Conservation (phyloP, 1,140 invertebrate genomes). For the Diabrotica undecimpunctata region DNA sequence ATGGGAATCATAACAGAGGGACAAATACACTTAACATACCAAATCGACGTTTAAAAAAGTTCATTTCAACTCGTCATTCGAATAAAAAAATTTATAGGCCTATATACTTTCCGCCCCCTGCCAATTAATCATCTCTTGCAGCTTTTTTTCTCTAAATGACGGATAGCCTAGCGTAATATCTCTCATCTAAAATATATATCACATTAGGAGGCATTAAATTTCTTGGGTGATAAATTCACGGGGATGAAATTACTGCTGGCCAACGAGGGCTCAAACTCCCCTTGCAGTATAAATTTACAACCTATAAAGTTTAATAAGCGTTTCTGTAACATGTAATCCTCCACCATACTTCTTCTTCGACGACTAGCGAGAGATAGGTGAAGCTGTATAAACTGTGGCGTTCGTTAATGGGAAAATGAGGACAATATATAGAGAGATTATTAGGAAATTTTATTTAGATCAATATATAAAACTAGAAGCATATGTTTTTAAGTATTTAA, state of each 20-base stretch:
- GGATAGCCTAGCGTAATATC: background rate
- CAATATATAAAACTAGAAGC: no score
- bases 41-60: no score
- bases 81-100: no score
- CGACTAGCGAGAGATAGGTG: background rate
- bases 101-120: no score
- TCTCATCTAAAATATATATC: constrained; percentile 1
- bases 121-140: background rate
- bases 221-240: background rate
- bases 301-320: constrained; percentile 2
- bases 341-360: constrained; percentile 1
- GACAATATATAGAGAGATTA: no score
- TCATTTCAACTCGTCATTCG: no score
- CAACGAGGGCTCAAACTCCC: background rate
- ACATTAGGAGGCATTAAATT: constrained; percentile 2
- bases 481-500: no score
- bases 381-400: background rate
- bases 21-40: no score
- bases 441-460: background rate
- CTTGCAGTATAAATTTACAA: constrained; percentile 2
- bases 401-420: background rate
- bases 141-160: background rate
- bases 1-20: no score
- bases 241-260: background rate
- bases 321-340: constrained; percentile 1